Evolutionary conservation across 1,140 invertebrate genomes (phyloP).

Genomic region (Acromyrmex echinatior): DNA sequence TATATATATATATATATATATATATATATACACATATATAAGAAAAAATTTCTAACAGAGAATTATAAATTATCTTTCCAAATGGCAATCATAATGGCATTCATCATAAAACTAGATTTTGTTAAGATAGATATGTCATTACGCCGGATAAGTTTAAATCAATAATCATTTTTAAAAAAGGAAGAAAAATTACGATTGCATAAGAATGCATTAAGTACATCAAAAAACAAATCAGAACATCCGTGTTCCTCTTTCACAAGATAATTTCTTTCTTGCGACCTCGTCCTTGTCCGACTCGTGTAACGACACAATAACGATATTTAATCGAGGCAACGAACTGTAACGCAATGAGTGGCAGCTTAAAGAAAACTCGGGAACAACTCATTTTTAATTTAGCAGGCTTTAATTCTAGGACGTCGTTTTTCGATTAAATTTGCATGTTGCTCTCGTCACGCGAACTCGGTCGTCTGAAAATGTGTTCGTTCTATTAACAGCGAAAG

Average conservation of each 20-base stretch:
- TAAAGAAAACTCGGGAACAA: conserved; percentile 18
- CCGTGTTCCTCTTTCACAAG: conserved; percentile 63
- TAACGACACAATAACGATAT: conserved; percentile 63
- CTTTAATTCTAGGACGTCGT: conserved; percentile 23
- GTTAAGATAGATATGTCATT: neutral
- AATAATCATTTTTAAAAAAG: neutral
- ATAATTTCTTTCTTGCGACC: conserved; percentile 17
- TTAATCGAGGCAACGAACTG: conserved; percentile 67
- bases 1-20: too few species aligned
- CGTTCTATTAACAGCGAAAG: conserved; percentile 81
- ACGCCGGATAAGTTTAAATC: neutral
- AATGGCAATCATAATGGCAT: neutral
- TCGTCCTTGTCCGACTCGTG: neutral
- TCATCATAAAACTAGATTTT: neutral
- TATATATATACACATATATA: too few species aligned
- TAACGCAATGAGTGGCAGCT: conserved; percentile 25
- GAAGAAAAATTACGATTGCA: neutral
- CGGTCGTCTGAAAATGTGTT: conserved; percentile 30
- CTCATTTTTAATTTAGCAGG: conserved; percentile 21
- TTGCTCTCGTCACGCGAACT: conserved; percentile 52
- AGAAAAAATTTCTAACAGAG: too few species aligned
- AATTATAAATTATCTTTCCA: too few species aligned
- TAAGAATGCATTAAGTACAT: neutral
- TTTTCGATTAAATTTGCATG: conserved; percentile 60
- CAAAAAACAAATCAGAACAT: conserved; percentile 1